phyloP scores from a whole-genome alignment of 2,113 vertebrate genomes.

The Microcebus ravelobensis region DNA sequence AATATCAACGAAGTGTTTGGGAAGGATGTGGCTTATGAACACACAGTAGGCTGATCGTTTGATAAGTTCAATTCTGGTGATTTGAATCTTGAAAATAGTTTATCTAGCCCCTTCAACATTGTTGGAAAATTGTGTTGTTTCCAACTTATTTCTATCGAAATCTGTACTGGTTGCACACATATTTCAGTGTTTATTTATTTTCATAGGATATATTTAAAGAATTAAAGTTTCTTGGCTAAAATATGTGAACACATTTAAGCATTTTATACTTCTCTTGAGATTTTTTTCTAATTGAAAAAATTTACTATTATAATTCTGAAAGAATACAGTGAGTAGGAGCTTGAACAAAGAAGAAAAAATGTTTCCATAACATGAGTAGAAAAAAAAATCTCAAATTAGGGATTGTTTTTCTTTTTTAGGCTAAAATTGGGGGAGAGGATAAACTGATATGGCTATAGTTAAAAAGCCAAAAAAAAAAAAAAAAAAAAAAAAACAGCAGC shows the following conservation, averaged over 20 bases:
- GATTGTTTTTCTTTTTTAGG: background rate
- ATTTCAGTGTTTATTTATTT: background rate
- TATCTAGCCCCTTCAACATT: background rate
- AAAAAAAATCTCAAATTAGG: background rate
- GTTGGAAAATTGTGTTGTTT: background rate
- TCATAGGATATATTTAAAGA: background rate
- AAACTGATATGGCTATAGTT: background rate
- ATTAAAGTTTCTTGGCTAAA: background rate
- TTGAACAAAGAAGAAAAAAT: background rate
- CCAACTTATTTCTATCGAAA: background rate
- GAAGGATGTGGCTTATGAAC: too few species aligned
- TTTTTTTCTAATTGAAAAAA: background rate
- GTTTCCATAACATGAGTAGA: background rate
- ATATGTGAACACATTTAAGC: background rate
- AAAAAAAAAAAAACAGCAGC: background rate
- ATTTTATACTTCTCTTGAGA: background rate
- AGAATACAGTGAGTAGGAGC: background rate
- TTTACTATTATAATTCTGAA: background rate
- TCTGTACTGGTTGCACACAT: background rate
- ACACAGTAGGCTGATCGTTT: too few species aligned
- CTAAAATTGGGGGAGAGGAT: background rate
- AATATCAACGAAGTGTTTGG: too few species aligned
- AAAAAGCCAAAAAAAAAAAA: background rate
- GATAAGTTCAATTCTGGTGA: too few species aligned
- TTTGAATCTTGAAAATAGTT: background rate